Evolutionary conservation across 1,140 invertebrate species (phyloP).

Genomic region (Belonocnema kinseyi): DNA sequence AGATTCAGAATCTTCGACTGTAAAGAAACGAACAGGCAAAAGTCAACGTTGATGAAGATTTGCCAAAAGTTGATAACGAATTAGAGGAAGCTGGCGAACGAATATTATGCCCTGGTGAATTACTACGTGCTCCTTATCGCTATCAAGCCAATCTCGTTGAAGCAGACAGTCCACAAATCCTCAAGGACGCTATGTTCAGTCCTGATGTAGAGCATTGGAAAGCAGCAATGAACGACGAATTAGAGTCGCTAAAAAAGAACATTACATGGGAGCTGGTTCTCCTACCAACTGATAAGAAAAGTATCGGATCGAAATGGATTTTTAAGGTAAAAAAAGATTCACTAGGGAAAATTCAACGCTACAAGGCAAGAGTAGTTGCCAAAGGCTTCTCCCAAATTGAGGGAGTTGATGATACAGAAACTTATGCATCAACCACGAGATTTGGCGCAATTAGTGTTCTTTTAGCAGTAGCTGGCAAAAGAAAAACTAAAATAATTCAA

Average conservation of each 20-base stretch:
- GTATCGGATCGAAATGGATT: slow-evolving; percentile 62
- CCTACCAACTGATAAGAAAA: slow-evolving; percentile 34
- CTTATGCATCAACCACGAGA: slow-evolving; percentile 53
- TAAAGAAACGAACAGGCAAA: too few relatives aligned
- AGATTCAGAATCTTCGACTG: too few relatives aligned
- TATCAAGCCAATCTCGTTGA: too few relatives aligned
- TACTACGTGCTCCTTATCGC: too few relatives aligned
- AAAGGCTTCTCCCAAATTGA: slow-evolving; percentile 54
- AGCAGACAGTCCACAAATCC: too few relatives aligned
- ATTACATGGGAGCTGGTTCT: slow-evolving; percentile 59
- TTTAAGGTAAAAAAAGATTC: slow-evolving; percentile 35
- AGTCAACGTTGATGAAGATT: too few relatives aligned
- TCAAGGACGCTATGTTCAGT: too few relatives aligned
- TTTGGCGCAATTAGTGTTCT: slow-evolving; percentile 56
- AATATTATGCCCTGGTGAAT: too few relatives aligned
- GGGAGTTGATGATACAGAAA: slow-evolving; percentile 59
- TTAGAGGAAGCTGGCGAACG: too few relatives aligned
- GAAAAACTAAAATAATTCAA: slow-evolving; percentile 52
- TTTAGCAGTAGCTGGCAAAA: slow-evolving; percentile 50
- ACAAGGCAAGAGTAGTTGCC: background rate
- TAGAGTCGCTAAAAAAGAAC: slow-evolving; percentile 58
- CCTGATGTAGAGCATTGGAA: too few relatives aligned
- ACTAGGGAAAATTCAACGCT: slow-evolving; percentile 8
- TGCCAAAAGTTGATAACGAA: too few relatives aligned
- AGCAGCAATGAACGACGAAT: slow-evolving; percentile 63